Evolutionary conservation across 2,888 invertebrate genomes (phyloP), one percentile per base, ranked within the genome.

Genomic region (Drosophila demipolita): DNA sequence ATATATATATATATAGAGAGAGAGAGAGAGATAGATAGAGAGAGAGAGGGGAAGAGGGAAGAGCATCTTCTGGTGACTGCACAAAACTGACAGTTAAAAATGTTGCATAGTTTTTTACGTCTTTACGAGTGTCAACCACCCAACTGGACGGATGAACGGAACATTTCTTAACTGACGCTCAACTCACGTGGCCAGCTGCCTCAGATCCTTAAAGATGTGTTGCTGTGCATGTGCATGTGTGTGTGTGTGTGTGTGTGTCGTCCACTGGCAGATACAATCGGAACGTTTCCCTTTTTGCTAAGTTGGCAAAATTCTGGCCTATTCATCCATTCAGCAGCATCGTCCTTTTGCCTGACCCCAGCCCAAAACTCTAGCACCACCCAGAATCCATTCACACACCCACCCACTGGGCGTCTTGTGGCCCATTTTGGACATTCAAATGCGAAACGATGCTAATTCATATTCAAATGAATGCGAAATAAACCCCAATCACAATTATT

Each of bases 401-500:
- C 65, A 58, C 53, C 55, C 66, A 52, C 23, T 58, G 58, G 32
- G 45, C 57, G 36, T 32, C 33, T 35, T 67, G 50, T 76, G 74
- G 78, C 70, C 68, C 67, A 71, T 58, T 72, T 79, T 61, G 75
- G 71, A 80, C 78, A 78, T 82, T 84, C 76, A 82, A 78, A 84
- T 82, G 73, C 78, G 80, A 81, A 90, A 90, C 85, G 82, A 77
- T 85, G 90, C 91, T 88, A 90, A 90, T 90, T 91, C 90, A 85
- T 85, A 91, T 90, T 90, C 90, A 90, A 90, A 90, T 90, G 90
- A 90, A 90, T 90, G 87, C 90, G 81, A 83, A 87, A 78, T 87
- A 82, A 89, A 91, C 91, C 88, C 90, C 88, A 90, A 90, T 90
- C 91, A 83, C 90, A 90, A 90, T 91, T 90, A 90, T 90, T 91